phyloP scores from a whole-genome alignment of 2,113 vertebrate species.

The Cheirogaleus medius region DNA sequence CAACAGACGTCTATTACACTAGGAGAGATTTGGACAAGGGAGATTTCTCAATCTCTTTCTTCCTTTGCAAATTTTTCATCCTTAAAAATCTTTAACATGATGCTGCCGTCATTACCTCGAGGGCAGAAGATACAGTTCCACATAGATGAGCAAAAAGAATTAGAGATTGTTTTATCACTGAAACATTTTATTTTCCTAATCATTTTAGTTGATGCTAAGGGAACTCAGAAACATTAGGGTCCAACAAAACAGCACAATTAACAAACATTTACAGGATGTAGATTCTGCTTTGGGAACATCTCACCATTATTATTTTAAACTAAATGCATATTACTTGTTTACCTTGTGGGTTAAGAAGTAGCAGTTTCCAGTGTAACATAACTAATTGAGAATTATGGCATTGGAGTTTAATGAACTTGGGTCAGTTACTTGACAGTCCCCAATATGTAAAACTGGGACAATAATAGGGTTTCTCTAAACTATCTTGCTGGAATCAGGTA shows the following conservation, averaged over 20 bases:
- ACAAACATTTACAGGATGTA: not conserved
- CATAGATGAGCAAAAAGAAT: not conserved
- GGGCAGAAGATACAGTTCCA: not conserved
- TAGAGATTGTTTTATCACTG: not conserved
- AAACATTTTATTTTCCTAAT: not conserved
- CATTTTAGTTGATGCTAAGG: not conserved
- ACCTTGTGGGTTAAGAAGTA: not conserved
- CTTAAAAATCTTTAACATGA: not conserved
- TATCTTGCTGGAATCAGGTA: not conserved
- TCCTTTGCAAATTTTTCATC: conserved; percentile 17
- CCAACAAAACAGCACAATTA: not conserved
- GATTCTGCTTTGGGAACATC: not conserved
- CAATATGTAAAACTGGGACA: not conserved
- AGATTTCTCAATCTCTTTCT: not conserved
- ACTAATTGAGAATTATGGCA: not conserved
- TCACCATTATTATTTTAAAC: not conserved
- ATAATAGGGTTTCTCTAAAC: not conserved
- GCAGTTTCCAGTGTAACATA: not conserved
- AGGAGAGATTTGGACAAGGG: not conserved
- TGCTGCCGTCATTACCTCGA: not conserved
- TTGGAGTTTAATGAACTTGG: not conserved
- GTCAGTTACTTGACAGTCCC: not conserved
- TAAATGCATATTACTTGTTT: not conserved
- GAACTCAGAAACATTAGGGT: not conserved
- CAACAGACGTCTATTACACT: not conserved